Base-by-base conservation (phyloP, 1,140 invertebrate genomes). In the Grapholita molesta region DNA sequence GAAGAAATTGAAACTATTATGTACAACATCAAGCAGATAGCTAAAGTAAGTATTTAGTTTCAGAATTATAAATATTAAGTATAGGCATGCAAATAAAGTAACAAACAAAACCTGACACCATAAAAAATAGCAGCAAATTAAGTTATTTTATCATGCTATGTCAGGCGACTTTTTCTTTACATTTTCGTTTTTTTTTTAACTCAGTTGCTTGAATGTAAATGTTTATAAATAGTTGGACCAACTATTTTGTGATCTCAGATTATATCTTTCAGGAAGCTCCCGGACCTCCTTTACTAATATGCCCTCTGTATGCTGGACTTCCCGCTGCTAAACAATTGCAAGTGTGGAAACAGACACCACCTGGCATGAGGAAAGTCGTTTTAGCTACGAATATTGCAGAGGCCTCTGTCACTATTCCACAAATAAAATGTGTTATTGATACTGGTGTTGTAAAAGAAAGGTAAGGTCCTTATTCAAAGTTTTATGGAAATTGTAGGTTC, bases 321-420 rank as follows among this genome's bases (percentile, higher is more conserved):
- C 94, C 96, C 2, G 94, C 95, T 15, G 91, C 94, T 21, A 94
- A 96, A 76, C 97, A 98, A 90, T 84, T 97, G 73, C 94, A 95
- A 78, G 97, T 96, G 9, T 97, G 98, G 83, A 92, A 94, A 71
- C 92, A 94, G 5, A 93, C 95, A 2, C 92, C 95, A 11, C 77
- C 88, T 11, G 95, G 95, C 66, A 93, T 93, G 23, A 92, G 99
- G 35, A 99, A 99, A 92, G 95, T 99, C 12, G 95, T 99, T 72
- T 91, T 99, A 61, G 95, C 98, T n/a, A 99, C 99, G 23, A 99
- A 99, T 88, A 97, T 99, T 71, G 99, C 99, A 3, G 99, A 99
- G 92, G 99, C 98, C 0, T 99, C 98, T 5, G 94, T 99, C 1
- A 99, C 99, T 0, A 99, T 99, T 79, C 96, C 94, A 48, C 97